Evolutionary conservation across 2,113 vertebrate species (phyloP).

Genomic region (Hippopotamus amphibius): DNA sequence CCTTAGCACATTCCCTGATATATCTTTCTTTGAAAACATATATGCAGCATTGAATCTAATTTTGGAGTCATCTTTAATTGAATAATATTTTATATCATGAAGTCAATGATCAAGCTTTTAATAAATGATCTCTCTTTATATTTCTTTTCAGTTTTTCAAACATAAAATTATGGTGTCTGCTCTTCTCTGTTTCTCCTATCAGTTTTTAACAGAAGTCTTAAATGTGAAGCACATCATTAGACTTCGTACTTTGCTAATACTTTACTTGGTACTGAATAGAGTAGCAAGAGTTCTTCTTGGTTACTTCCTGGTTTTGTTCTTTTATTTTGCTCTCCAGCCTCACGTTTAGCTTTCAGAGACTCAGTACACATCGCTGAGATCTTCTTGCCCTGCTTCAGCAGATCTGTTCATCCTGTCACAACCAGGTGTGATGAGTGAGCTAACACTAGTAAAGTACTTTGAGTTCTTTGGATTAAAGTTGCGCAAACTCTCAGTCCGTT

Average conservation of each 20-base stretch:
- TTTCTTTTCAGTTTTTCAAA: conserved; percentile 26
- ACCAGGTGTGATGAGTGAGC: neutral
- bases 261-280: neutral
- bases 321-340: neutral
- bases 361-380: neutral
- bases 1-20: neutral
- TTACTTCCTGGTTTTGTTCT: neutral
- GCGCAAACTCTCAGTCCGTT: conserved; percentile 42
- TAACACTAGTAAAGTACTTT: conserved; percentile 5
- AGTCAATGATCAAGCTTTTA: neutral
- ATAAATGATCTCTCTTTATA: neutral
- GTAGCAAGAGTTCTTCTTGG: neutral
- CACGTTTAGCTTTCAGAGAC: neutral
- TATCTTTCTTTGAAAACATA: neutral
- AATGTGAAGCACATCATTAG: neutral
- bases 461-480: conserved; percentile 14
- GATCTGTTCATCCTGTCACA: neutral
- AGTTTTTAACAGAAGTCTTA: neutral
- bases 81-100: neutral
- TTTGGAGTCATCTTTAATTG: neutral
- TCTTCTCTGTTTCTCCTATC: neutral
- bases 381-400: conserved; percentile 26
- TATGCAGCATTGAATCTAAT: neutral
- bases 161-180: neutral
- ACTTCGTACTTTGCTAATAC: neutral